Evolutionary conservation across 1,140 invertebrate genomes (phyloP), one percentile per base, ranked within the genome.

Genomic region (Sitophilus oryzae): DNA sequence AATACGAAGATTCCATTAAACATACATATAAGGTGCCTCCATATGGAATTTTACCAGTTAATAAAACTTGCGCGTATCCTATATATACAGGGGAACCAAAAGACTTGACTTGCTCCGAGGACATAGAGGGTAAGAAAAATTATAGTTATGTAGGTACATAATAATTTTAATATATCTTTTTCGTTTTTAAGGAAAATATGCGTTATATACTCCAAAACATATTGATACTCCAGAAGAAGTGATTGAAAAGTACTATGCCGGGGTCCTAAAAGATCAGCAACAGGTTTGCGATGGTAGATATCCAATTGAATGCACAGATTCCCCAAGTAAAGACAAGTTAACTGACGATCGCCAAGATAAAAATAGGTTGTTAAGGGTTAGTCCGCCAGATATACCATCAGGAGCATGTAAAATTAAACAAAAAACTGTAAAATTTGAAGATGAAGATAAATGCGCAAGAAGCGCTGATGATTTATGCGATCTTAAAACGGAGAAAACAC

Each of bases 161-260:
- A 42, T 43, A 23, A 47, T 19, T 14, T 34, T 22, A 18, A 18
- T 23, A 53, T 10, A 53, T 47, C 21, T 15, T 35, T 35, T 25
- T 49, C 36, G 36, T 48, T 56, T 56, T 48, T 22, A 30, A 62
- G 61, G 52, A 2, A 45, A 62, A 51, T 58, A 58, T 16, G 44
- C 58, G 5, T 58, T 52, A 5, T 65, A 62, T 40, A 66, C 66
- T 10, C 68, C 68, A 30, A 70, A 70, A 52, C 68, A 70, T 25
- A 62, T 70, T 30, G 68, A 70, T 38, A 70, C 68, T 1, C 64
- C 65, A 1, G 66, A 66, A 61, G 68, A 70, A 58, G 62, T 61
- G 3, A 34, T 59, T 10, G 34, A 67, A 38, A 70, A 70, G 48
- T 64, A 70, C 46, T 70, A 70, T 30, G 61, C 66, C 11, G 51